Base-by-base conservation (phyloP, 30 jellyfish, hydroid and myxozoan species). In the Haliclystus octoradiatus region DNA sequence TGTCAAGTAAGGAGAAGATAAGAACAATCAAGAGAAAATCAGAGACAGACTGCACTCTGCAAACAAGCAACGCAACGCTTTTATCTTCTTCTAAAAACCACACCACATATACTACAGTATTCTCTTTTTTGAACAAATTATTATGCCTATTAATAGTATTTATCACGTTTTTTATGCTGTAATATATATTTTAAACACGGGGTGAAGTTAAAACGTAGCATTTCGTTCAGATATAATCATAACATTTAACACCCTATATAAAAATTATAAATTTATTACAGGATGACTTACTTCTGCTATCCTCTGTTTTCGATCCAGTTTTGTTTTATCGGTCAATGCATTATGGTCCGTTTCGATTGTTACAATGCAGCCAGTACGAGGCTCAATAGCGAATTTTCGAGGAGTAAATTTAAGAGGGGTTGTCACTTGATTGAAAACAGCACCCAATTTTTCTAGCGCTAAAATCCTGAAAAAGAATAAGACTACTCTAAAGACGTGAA, bases 361-460 rank as follows among this genome's bases (percentile, higher is more conserved):
- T 13, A 92, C 52, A 31, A 92, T 28, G 15, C 80, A 62, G 34
- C 72, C 70, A 3, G 94, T 51, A 40, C 50, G 28, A 0, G 74
- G 84, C 33, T 92, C 96, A 34, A 92, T 69, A 34, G 94, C 78
- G 61, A 92, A 82, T 73, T 92, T 92, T 15, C 99, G 73, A 26
- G 99, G 99, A 2, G 99, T 92, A 61, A 68, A 80, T 66, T 76
- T 75, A 76, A 92, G 62, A 5, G 96, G 94, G 26, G 93, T 82
- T 64, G 93, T 79, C 9, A 80, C 77, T 73, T 92, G 94, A 64
- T 92, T 83, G 79, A 92, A 92, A n/a, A 84, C 99, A 0, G 95
- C 95, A 28, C 99, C 99, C 28, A 92, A 85, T 53, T 92, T 92
- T 40, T 92, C 99, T 33, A 84, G 67, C 0, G 95, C 94, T 73